Percentiles rank a stretch among this genome's conserved stretches.
phyloP scores from a whole-genome alignment of 2,113 vertebrate species.

The Entelurus aequoreus region DNA sequence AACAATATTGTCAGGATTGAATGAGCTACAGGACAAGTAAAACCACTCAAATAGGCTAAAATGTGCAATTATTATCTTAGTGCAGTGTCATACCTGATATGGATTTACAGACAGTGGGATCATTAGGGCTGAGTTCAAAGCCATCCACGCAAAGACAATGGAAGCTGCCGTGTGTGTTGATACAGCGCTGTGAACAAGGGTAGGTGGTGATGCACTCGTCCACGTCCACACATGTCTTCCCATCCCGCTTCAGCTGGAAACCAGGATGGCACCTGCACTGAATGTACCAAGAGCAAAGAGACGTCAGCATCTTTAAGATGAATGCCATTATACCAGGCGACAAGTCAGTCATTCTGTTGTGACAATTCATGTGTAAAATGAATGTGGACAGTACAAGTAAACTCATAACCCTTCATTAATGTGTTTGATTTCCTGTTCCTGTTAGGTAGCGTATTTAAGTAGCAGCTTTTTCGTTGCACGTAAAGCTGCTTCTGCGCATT shows the following conservation, averaged over 20 bases:
- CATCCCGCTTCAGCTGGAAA: slow-evolving; percentile 90
- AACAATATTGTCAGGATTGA: background rate
- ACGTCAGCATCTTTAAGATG: slow-evolving; percentile 5
- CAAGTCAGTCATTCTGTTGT: slow-evolving; percentile 13
- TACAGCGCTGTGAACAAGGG: slow-evolving; percentile 92
- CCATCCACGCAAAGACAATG: slow-evolving; percentile 92
- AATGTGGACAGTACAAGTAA: too few relatives aligned
- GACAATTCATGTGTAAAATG: background rate
- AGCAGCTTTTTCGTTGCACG: too few relatives aligned
- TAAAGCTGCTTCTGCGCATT: too few relatives aligned
- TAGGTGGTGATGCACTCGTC: slow-evolving; percentile 92
- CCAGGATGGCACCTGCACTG: slow-evolving; percentile 92
- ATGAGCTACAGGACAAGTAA: background rate
- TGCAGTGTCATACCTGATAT: slow-evolving; percentile 75
- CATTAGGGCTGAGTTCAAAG: slow-evolving; percentile 75
- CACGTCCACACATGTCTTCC: slow-evolving; percentile 88
- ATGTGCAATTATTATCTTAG: too few relatives aligned
- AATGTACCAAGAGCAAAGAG: slow-evolving; percentile 27
- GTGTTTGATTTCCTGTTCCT: too few relatives aligned
- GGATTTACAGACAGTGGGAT: slow-evolving; percentile 94
- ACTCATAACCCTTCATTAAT: too few relatives aligned
- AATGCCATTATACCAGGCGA: background rate
- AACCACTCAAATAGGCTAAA: background rate
- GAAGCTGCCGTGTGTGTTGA: slow-evolving; percentile 92
- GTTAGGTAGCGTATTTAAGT: too few relatives aligned